Evolutionary conservation across 2,797 vertebrate species (phyloP).

Genomic region (Lycodopsis pacificus): DNA sequence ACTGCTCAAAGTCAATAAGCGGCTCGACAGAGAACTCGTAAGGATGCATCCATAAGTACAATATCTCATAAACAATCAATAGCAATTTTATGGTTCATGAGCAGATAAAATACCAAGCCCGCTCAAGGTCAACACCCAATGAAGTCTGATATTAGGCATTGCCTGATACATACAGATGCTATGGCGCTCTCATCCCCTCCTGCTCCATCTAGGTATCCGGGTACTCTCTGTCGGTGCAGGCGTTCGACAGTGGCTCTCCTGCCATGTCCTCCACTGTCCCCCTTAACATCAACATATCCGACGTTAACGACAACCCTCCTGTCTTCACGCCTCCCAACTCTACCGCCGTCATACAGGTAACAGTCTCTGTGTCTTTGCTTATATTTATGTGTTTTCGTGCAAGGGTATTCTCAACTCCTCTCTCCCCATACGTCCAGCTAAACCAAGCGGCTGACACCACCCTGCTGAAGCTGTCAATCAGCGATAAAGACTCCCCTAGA

Average conservation of each 20-base stretch:
- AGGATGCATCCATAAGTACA: conserved; percentile 64
- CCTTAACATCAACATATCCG: conserved; percentile 95
- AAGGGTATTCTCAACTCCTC: neutral
- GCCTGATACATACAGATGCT: conserved; percentile 46
- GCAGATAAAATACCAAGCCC: conserved; percentile 40
- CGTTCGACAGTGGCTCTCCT: conserved; percentile 93
- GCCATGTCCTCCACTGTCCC: conserved; percentile 90
- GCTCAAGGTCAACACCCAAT: conserved; percentile 56
- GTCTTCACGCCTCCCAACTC: conserved; percentile 91
- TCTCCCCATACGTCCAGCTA: conserved; percentile 79
- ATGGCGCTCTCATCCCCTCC: neutral
- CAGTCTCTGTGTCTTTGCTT: neutral
- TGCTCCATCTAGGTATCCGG: conserved; percentile 86
- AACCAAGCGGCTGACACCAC: conserved; percentile 91
- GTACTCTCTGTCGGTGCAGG: conserved; percentile 93
- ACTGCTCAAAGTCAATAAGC: conserved; percentile 94
- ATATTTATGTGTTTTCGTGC: neutral
- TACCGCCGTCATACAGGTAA: conserved; percentile 93
- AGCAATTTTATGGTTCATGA: conserved; percentile 70
- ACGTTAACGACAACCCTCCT: conserved; percentile 96
- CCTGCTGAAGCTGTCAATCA: conserved; percentile 89
- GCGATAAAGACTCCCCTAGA: conserved; percentile 92
- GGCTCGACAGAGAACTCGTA: conserved; percentile 95
- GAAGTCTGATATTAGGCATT: conserved; percentile 48
- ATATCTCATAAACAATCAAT: conserved; percentile 65